Base-by-base conservation (phyloP, 1,140 invertebrate genomes). In the Andrena cerasifolii region DNA sequence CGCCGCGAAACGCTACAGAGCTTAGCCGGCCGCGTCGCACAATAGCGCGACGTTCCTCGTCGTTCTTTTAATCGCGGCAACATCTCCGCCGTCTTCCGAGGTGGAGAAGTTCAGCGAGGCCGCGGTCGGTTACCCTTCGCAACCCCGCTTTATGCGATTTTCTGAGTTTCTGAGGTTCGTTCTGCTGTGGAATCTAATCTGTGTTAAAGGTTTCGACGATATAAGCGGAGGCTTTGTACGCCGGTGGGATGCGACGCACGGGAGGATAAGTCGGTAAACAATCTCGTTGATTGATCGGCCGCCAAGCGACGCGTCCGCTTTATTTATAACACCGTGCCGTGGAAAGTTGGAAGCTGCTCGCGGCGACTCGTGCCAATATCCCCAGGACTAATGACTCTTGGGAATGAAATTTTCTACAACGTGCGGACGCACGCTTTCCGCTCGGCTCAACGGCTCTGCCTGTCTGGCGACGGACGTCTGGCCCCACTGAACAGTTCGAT, bases 381-480 rank as follows among this genome's bases (percentile, higher is more conserved):
- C 72, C 26, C 62, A 31, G 72, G 62, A 53, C 71, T 63, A 63
- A 73, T 53, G 71, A 56, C 62, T 67, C 62, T 75, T 75, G 51
- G 63, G 47, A 75, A 67, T 65, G 36, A 75, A 67, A 67, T 75
- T 75, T 67, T n/a, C 47, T 14, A 12, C n/a, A 7, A 12, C 2
- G 2, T n/a, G 26, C 7, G 36, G 54, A 67, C n/a, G 58, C n/a
- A 18, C 26, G 10, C 67, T 28, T 75, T 56, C 45, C 49, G 56
- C 63, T 67, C 51, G 10, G 43, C 21, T 4, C 18, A 3, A 40
- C n/a, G 36, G 36, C 36, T 40, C 36, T 40, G 36, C 10, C 36
- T 40, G 10, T 40, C 36, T 3, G 10, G 36, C 36, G 36, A 3
- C 10, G 36, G 3, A 40, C 3, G 10, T 40, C 10, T 10, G 3